A percentile compares a stretch with the other conserved stretches of the same genome.
These are phyloP conservation scores for Dendrocopos noguchii DNA, from an alignment of 2,113 vertebrate species.

Conservation along the genomic window DNA sequence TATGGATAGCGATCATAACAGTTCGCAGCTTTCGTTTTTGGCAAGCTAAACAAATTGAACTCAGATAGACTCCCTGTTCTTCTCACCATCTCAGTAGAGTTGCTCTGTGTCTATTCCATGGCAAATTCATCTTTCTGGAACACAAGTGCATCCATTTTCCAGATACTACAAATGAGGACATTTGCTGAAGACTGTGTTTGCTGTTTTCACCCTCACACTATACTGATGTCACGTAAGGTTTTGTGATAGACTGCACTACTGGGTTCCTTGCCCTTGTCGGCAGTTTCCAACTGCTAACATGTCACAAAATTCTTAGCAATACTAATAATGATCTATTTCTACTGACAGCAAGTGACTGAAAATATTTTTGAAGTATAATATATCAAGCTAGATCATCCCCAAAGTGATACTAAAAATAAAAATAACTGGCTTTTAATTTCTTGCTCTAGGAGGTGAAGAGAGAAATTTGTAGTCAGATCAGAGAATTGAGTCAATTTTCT, in stretches of 20 bases:
- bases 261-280: not conserved
- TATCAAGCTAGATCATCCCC: not conserved
- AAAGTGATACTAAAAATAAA: not conserved
- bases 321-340: not conserved
- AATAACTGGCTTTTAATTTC: not conserved
- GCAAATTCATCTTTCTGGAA: not conserved
- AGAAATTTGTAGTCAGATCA: not conserved
- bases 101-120: accelerated
- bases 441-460: not conserved
- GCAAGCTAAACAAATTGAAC: not conserved
- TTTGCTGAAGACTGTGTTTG: not conserved
- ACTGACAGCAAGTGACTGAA: not conserved
- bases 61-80: not conserved
- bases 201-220: not conserved
- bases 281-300: not conserved
- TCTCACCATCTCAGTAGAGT: not conserved
- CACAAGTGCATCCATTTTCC: not conserved
- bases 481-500: not conserved
- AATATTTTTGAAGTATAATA: not conserved
- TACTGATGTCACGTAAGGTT: not conserved
- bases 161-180: not conserved
- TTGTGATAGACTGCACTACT: not conserved
- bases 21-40: not conserved
- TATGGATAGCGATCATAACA: accelerated
- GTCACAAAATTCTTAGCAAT: not conserved